Base-by-base conservation (phyloP, 2,888 invertebrate species). In the Cynaeus angustus region DNA sequence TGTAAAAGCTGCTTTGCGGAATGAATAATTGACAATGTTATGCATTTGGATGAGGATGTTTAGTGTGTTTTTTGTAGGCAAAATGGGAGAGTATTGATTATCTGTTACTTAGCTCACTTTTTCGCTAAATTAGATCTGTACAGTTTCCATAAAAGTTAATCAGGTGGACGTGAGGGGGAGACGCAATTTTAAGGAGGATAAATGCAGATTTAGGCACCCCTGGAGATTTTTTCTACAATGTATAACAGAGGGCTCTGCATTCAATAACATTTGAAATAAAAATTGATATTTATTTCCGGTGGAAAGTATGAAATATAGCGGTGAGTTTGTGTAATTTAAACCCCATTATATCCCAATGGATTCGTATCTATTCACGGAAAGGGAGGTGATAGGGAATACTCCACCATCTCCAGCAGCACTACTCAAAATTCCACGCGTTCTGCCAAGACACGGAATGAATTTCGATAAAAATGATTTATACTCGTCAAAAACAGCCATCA, bases 211-310 rank as follows among this genome's bases (percentile, higher is more conserved):
- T 70, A 68, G 62, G 50, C 50, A 52, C 53, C 68, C 70, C 67
- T 43, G 13, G 72, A 66, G 66, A 26, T 68, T 68, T 65, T 50
- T 59, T 55, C 21, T 10, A 37, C 48, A 66, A 66, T 33, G 58
- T 13, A 48, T 41, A 64, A 43, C 64, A 41, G 66, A 16, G 16
- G 59, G 43, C 33, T 30, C 9, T 50, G 52, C 59, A 59, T 71
- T 66, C 71, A 70, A 73, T 73, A 70, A 71, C 69, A 62, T 65
- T 69, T 69, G 69, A 72, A 66, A 72, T 74, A 72, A 72, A 72
- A 70, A 74, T 72, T 72, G 70, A 74, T 74, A 72, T 74, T 74
- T 72, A 74, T 74, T 69, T 72, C 68, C 59, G 45, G 68, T 65
- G 62, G 58, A 70, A 70, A 70, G 72, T 72, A 72, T 74, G 70